A percentile compares a stretch with the other conserved stretches of the same genome.
Evolutionary conservation across 2,113 vertebrate species (phyloP).

Genomic region (Malurus cyaneus): DNA sequence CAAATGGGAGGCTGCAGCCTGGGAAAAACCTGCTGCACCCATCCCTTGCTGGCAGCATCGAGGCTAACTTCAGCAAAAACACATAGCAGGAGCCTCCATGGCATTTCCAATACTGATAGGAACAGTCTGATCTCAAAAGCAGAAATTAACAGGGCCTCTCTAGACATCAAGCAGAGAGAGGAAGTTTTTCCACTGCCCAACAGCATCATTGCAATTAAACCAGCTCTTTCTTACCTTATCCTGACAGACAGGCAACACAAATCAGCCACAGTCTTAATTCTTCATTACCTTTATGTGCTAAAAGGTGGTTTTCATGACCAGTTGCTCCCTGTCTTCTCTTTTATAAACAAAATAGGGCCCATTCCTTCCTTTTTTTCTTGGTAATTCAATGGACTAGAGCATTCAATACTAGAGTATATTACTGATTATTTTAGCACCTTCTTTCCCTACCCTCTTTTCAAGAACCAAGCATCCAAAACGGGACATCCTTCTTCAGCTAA

Average conservation of each 20-base stretch:
- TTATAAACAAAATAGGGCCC: neutral
- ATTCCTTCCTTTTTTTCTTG: neutral
- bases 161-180: neutral
- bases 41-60: neutral
- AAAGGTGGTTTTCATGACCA: neutral
- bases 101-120: rapidly evolving
- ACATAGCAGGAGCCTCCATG: neutral
- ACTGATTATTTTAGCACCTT: neutral
- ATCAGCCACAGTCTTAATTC: neutral
- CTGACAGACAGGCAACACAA: neutral
- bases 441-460: neutral
- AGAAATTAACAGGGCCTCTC: neutral
- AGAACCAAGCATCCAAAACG: neutral
- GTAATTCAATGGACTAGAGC: neutral
- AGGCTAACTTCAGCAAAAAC: neutral
- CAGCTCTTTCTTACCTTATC: neutral
- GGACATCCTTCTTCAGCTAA: neutral
- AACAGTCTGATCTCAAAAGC: neutral
- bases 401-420: neutral
- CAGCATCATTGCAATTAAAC: neutral
- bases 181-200: neutral
- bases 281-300: neutral
- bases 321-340: neutral
- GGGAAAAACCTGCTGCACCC: neutral
- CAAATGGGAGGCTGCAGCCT: rapidly evolving